Conservation (phyloP, 2,888 invertebrate genomes). For the Trichopoda pennipes region DNA sequence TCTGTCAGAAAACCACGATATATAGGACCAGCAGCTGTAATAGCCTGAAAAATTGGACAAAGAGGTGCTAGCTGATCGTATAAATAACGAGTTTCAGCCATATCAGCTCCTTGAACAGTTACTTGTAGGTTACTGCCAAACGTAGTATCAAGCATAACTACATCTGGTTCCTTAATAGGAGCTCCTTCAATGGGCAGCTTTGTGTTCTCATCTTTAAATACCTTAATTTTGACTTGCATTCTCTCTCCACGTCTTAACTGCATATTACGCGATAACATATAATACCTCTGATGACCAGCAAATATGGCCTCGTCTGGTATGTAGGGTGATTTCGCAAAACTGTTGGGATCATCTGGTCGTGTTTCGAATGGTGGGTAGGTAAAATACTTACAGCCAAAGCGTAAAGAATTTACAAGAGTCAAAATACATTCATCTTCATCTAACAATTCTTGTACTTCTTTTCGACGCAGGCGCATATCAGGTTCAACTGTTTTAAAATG, state of each 20-base stretch:
- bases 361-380: constrained; percentile 87
- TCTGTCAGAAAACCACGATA: constrained; percentile 97
- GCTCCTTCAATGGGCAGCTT: constrained; percentile 91
- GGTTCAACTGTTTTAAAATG: constrained; percentile 99
- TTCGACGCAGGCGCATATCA: constrained; percentile 93
- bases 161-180: constrained; percentile 89
- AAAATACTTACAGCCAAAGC: constrained; percentile 94
- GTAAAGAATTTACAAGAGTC: constrained; percentile 96
- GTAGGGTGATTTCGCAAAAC: constrained; percentile 92
- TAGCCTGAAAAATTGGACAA: constrained; percentile 97
- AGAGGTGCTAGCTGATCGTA: constrained; percentile 98
- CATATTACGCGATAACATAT: constrained; percentile 96
- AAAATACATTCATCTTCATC: constrained; percentile 91
- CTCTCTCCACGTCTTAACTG: constrained; percentile 95
- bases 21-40: constrained; percentile 97
- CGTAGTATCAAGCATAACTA: constrained; percentile 98
- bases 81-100: constrained; percentile 95
- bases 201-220: constrained; percentile 94
- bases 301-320: constrained; percentile 97
- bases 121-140: constrained; percentile 98
- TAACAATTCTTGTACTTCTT: constrained; percentile 90
- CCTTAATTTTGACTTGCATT: constrained; percentile 97
- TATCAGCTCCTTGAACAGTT: constrained; percentile 96
- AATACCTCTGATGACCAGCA: constrained; percentile 97
- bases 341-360: constrained; percentile 86